Evolutionary conservation across 2,113 vertebrate genomes (phyloP).

Genomic region (Xiphophorus hellerii): DNA sequence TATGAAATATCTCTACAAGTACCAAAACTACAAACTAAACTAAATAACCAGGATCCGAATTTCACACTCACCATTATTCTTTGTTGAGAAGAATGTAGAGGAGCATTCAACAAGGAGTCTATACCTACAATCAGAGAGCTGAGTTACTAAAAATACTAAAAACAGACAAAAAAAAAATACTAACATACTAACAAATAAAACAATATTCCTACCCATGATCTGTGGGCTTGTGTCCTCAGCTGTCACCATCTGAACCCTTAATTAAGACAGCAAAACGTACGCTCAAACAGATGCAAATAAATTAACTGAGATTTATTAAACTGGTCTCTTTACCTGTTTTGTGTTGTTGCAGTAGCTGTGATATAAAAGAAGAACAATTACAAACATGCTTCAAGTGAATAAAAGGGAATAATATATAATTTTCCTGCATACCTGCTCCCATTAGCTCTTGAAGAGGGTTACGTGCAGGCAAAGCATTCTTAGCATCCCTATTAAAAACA

Average conservation of each 20-base stretch:
- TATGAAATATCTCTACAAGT: not conserved
- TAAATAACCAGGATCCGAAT: not conserved
- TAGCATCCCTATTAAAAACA: conserved; percentile 69
- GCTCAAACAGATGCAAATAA: not conserved
- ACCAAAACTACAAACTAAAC: not conserved
- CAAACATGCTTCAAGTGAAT: not conserved
- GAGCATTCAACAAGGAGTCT: conserved; percentile 72
- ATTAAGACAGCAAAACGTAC: conserved; percentile 5
- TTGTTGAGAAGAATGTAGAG: conserved; percentile 67
- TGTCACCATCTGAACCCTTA: conserved; percentile 33
- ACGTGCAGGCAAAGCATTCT: conserved; percentile 60
- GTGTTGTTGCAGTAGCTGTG: conserved; percentile 38
- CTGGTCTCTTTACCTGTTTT: conserved; percentile 55
- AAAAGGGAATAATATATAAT: not conserved
- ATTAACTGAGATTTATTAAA: not conserved
- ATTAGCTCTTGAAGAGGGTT: conserved; percentile 64
- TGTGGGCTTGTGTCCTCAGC: conserved; percentile 52
- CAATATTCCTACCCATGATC: conserved; percentile 52
- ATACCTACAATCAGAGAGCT: conserved; percentile 61
- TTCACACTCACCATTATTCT: conserved; percentile 59
- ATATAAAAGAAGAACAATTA: conserved; percentile 22
- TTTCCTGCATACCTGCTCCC: conserved; percentile 41
- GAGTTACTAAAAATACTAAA: not conserved
- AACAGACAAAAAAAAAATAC: not conserved
- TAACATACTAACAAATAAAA: not conserved